Base-by-base conservation (phyloP, 2,888 invertebrate genomes). In the Parelbella ahira region DNA sequence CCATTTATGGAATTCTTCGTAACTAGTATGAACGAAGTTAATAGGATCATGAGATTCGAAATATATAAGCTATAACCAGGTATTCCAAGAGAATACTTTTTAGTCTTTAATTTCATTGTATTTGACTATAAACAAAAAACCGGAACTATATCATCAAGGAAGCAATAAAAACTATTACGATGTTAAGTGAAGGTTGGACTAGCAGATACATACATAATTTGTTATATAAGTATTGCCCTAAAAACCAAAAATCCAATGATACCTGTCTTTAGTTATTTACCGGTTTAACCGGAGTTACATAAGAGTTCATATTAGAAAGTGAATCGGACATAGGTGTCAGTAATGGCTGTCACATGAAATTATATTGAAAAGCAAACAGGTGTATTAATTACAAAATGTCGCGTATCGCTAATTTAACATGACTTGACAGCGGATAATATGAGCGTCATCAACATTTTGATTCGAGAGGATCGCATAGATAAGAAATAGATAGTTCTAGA, bases 251-350 rank as follows among this genome's bases (percentile, higher is more conserved):
- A 34, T n/a, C 3, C 4, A 34, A 34, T 24, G 9, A 27, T 19
- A 29, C 18, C n/a, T 30, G 30, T 30, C 30, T 29, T 12, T 9
- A 7, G 13, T 15, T 9, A 7, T 29, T 18, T 13, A 29, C 30
- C 19, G 19, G 19, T 30, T 30, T 9, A 29, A 5, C 13, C 15
- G 8, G 8, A 13, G 15, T 41, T 27, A 9, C 20, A 12, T 41
- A 27, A 41, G 12, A 27, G 20, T 20, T 32, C 32, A 25, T 3
- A 20, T 39, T 41, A 33, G 41, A 41, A 41, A 41, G 41, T 34
- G 19, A 32, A 3, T 27, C 19, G 13, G 12, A 33, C 32, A 33
- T 33, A 24, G 23, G 28, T 33, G 41, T 12, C 33, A 1, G 41
- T 41, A 28, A 34, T 28, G 28, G 27, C 28, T 41, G 41, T 33